Evolutionary conservation across 2,888 invertebrate species (phyloP).

Genomic region (Sinohyriopsis cumingii): DNA sequence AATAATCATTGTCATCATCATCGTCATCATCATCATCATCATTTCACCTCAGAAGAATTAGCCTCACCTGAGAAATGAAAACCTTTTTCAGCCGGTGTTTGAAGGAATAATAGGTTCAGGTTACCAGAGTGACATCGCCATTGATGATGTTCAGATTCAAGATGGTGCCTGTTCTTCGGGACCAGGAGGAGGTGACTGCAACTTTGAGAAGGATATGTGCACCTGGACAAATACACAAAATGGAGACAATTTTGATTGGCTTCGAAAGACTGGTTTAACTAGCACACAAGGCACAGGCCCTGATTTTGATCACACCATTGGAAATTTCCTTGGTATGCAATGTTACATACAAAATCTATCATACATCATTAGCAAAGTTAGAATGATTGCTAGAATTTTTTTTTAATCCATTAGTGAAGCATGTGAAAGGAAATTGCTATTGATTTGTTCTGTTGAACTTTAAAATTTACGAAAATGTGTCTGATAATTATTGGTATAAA

Average conservation of each 20-base stretch:
- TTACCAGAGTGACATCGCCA: slow-evolving; percentile 56
- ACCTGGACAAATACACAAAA: slow-evolving; percentile 45
- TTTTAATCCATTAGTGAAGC: too few species aligned
- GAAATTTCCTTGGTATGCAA: slow-evolving; percentile 19
- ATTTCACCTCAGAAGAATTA: too few species aligned
- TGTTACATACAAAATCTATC: too few species aligned
- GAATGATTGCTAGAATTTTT: too few species aligned
- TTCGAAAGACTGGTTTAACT: slow-evolving; percentile 56
- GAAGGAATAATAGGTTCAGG: slow-evolving; percentile 55
- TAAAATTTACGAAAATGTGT: too few species aligned
- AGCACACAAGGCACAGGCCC: slow-evolving; percentile 56
- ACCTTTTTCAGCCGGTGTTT: slow-evolving; percentile 52
- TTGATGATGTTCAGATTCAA: slow-evolving; percentile 61
- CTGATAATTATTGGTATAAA: too few species aligned
- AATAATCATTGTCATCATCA: too few species aligned
- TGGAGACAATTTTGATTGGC: slow-evolving; percentile 55
- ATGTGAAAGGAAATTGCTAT: too few species aligned
- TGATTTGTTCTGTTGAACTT: too few species aligned
- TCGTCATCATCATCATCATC: too few species aligned
- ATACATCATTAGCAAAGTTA: too few species aligned
- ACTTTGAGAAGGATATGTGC: slow-evolving; percentile 57
- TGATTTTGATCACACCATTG: slow-evolving; percentile 58
- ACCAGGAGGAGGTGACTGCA: slow-evolving; percentile 44
- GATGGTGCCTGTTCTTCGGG: slow-evolving; percentile 55
- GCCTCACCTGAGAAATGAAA: too few species aligned